Base-by-base conservation (phyloP, 2,797 vertebrate species). In the Rhynchotus rufescens region DNA sequence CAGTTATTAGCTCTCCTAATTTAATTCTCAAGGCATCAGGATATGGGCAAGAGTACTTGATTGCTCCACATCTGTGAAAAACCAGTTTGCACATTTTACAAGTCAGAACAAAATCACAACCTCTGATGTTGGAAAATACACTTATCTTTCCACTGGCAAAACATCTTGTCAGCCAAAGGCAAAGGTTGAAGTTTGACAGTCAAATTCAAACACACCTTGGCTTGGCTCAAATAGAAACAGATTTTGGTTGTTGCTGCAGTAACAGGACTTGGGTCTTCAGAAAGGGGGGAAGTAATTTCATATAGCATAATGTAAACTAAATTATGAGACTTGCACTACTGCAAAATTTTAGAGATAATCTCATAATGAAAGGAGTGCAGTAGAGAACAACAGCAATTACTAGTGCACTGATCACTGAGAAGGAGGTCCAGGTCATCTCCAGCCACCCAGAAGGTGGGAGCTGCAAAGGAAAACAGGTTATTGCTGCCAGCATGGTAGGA, bases 61-160 rank as follows among this genome's bases (percentile, higher is more conserved):
- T 9, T 52, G 60, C 81, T 93, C 80, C 69, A 61, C 44, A 34
- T 57, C 21, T 79, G 3, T 45, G 56, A 86, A 78, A 80, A 92
- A 66, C 73, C 80, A 85, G n/a, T 84, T 61, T 81, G 56, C 66
- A 21, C n/a, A 36, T 51, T 89, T 64, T 61, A 81, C 66, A 91
- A 87, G 77, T 94, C 86, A 83, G 76, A 91, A 94, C 88, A 87
- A 89, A 93, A 89, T 67, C 83, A 79, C 30, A 47, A 2, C 40
- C 75, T 62, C 51, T 75, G 26, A 68, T 88, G 26, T 3, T 85
- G 30, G 57, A 78, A 82, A 9, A 77, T 21, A 77, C 16, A 62
- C 34, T 10, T 7, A 4, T 60, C 34, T 86, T 68, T 54, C 61
- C 80, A 26, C 51, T 7, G 9, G 64, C 60, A 84, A 87, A 94